Evolutionary conservation across 23 tunicate genomes (phyloP), one percentile per base, ranked within the genome.

Genomic region (Styela plicata): DNA sequence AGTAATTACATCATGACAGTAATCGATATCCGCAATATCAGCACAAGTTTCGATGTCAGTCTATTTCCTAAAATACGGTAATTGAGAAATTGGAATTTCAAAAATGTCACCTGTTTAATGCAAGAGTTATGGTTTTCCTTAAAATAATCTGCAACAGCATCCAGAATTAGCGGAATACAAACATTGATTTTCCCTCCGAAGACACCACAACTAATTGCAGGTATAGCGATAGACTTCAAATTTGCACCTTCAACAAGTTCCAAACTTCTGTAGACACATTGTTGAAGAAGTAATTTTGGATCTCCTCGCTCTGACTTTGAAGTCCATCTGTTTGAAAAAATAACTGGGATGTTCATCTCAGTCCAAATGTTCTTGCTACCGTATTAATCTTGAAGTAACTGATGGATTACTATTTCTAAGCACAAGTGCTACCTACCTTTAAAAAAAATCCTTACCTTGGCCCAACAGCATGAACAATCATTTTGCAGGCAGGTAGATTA

Each of bases 171-270:
- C n/a, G 85, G 73, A 3, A 63, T 44, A 35, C 90, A 86, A 26
- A 34, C 80, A 29, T n/a, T 23, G 2, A 71, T 32, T 73, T 71
- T 61, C 30, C 90, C 90, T 2, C 90, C 90, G 36, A 86, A 86
- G 27, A 70, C 80, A 2, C 90, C 90, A 44, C 90, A 86, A 70
- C 90, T 86, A 13, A 86, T 80, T 2, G 83, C 86, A 2, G 91
- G 91, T 24, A 87, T 82, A 1, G 91, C 86, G 16, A 87, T 33
- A 3, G 91, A 82, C 64, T 74, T 26, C 20, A 73, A n/a, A 3
- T 27, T 37, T 19, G 33, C 63, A 3, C 28, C 22, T 24, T 83
- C 82, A 13, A 69, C 88, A 63, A 37, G 69, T 23, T 67, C 25
- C 31, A 87, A 82, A 19, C 34, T 31, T 24, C 75, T n/a, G 17